phyloP scores from a whole-genome alignment of 2,888 invertebrate species.

The Psylliodes chrysocephalus region DNA sequence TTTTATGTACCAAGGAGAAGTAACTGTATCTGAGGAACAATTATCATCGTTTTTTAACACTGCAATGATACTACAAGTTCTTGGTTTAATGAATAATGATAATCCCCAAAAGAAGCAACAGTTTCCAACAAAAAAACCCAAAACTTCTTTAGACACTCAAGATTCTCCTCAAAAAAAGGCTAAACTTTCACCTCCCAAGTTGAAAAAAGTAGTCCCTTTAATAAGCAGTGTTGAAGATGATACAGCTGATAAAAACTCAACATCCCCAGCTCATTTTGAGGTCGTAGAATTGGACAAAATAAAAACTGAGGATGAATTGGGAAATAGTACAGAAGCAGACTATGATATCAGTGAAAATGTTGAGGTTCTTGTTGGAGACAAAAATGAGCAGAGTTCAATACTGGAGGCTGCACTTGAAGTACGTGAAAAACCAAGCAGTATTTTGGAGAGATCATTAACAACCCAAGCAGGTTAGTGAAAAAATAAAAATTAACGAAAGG shows the following conservation, averaged over 20 bases:
- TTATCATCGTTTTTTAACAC: constrained; percentile 74
- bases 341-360: constrained; percentile 51
- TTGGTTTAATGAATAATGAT: constrained; percentile 65
- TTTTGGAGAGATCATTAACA: constrained; percentile 61
- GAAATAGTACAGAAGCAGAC: constrained; percentile 38
- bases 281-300: constrained; percentile 50
- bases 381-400: constrained; percentile 56
- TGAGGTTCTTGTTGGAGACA: constrained; percentile 51
- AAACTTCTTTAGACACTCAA: constrained; percentile 40
- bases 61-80: constrained; percentile 74
- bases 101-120: constrained; percentile 43
- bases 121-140: constrained; percentile 44
- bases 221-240: constrained; percentile 19
- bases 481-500: no score
- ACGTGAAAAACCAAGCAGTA: constrained; percentile 58
- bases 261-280: constrained; percentile 42
- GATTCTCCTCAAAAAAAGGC: constrained; percentile 50
- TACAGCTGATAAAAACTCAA: constrained; percentile 28
- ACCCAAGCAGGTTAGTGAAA: constrained; percentile 51
- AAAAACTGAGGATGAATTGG: constrained; percentile 51
- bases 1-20: constrained; percentile 80
- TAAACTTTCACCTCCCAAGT: constrained; percentile 49
- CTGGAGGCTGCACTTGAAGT: constrained; percentile 60
- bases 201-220: constrained; percentile 34
- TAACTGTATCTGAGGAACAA: constrained; percentile 75